Conservation (phyloP, 2,888 invertebrate species). For the Nebria salina region DNA sequence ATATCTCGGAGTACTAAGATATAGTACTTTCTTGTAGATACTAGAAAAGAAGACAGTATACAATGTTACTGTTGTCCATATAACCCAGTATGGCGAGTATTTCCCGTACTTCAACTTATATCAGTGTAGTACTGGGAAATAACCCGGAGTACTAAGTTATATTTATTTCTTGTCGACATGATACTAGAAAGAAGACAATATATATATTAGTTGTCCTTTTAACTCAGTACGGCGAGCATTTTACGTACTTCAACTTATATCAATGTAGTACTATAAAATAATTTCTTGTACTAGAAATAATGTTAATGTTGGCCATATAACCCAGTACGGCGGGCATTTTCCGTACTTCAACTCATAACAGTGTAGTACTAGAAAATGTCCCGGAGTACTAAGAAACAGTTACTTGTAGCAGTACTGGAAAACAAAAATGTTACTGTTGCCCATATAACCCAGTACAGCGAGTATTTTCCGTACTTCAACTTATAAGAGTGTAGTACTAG, state of each 20-base stretch:
- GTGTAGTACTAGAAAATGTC: constrained; percentile 26
- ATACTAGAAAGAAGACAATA: too few relatives aligned
- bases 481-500: constrained; percentile 15
- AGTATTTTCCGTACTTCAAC: constrained; percentile 35
- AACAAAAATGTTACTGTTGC: too few relatives aligned
- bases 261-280: constrained; percentile 25
- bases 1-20: not conserved
- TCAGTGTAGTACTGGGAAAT: not conserved
- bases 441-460: not conserved
- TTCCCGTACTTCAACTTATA: constrained; percentile 20
- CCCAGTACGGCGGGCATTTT: not conserved
- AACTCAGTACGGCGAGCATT: constrained; percentile 13
- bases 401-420: not conserved
- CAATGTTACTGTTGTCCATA: not conserved
- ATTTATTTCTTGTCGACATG: not conserved
- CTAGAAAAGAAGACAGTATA: too few relatives aligned
- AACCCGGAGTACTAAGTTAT: not conserved
- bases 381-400: not conserved
- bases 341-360: constrained; percentile 15
- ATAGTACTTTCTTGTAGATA: not conserved
- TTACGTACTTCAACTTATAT: constrained; percentile 26
- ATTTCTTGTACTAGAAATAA: not conserved
- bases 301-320: not conserved
- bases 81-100: too few relatives aligned
- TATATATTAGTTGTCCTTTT: not conserved